Evolutionary conservation across 2,888 invertebrate species (phyloP).

Genomic region (Epsilonema sp.): DNA sequence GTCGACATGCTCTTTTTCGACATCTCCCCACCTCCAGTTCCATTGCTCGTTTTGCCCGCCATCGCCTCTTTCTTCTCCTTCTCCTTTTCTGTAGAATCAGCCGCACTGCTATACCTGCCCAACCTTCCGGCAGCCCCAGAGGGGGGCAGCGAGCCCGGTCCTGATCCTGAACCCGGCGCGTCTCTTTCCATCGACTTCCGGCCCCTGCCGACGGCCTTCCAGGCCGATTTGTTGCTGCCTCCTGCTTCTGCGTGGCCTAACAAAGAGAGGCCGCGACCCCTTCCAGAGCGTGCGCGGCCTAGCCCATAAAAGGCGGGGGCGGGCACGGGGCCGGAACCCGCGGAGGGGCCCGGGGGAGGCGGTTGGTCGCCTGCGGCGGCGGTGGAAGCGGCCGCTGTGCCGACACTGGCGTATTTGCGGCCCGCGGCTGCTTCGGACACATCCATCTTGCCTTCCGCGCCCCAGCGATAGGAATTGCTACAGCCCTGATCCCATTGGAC

Average conservation of each 20-base stretch:
- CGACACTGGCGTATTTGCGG: conserved; percentile 10
- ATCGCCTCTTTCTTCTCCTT: background rate
- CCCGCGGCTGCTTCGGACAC: conserved; percentile 6
- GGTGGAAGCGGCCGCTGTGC: conserved; percentile 10
- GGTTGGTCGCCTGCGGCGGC: background rate
- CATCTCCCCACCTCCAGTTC: too few species aligned
- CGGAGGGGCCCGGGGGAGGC: background rate
- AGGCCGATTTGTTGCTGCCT: conserved; percentile 6
- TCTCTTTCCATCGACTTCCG: too few species aligned
- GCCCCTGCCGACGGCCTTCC: background rate
- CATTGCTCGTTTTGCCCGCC: background rate
- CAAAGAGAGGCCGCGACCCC: conserved; percentile 2
- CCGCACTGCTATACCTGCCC: background rate
- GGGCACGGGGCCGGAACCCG: background rate
- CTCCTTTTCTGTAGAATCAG: too few species aligned
- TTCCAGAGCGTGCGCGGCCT: conserved; percentile 11
- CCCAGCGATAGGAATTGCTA: conserved; percentile 86
- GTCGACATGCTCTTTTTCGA: conserved; percentile 27
- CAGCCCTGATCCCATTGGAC: conserved; percentile 94
- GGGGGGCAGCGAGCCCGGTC: background rate
- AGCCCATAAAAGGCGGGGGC: background rate
- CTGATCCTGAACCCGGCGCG: too few species aligned
- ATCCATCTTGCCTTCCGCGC: conserved; percentile 90
- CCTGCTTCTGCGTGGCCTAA: conserved; percentile 13
- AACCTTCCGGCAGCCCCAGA: background rate